Evolutionary conservation across 92 coral and sea anemone species (phyloP).

Genomic region (Phymanthus crucifer): DNA sequence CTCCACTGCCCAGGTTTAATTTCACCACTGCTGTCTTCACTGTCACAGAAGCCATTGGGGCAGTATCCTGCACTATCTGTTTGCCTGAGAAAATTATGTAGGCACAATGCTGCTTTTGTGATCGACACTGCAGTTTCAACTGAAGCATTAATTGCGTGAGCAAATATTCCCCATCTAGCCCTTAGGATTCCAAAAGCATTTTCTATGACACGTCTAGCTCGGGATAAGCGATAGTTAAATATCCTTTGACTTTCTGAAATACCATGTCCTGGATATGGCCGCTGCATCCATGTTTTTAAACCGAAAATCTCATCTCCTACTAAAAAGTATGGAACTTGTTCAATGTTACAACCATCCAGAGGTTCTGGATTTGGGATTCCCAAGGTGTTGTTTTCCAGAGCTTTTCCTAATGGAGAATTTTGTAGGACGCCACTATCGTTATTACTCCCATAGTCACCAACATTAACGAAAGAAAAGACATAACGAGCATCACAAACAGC

Average conservation of each 20-base stretch:
- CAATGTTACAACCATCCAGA: constrained; percentile 37
- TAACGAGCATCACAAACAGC: constrained; percentile 76
- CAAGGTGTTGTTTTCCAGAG: constrained; percentile 53
- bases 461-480: constrained; percentile 49
- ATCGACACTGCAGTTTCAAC: constrained; percentile 70
- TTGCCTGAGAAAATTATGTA: constrained; percentile 65
- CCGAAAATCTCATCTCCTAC: constrained; percentile 63
- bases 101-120: constrained; percentile 66
- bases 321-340: constrained; percentile 50
- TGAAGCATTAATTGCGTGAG: constrained; percentile 55
- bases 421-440: constrained; percentile 63
- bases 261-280: constrained; percentile 62
- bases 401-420: constrained; percentile 57
- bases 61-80: constrained; percentile 55
- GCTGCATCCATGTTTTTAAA: constrained; percentile 56
- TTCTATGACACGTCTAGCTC: constrained; percentile 66
- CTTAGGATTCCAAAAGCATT: constrained; percentile 63
- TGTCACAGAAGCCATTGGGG: constrained; percentile 63
- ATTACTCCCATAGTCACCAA: constrained; percentile 65
- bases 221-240: constrained; percentile 64
- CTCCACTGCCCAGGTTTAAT: constrained; percentile 64
- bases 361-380: constrained; percentile 51
- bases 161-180: constrained; percentile 71
- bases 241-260: constrained; percentile 53
- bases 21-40: constrained; percentile 43